phyloP scores from a whole-genome alignment of 1,140 invertebrate species.

The Eriosoma lanigerum region DNA sequence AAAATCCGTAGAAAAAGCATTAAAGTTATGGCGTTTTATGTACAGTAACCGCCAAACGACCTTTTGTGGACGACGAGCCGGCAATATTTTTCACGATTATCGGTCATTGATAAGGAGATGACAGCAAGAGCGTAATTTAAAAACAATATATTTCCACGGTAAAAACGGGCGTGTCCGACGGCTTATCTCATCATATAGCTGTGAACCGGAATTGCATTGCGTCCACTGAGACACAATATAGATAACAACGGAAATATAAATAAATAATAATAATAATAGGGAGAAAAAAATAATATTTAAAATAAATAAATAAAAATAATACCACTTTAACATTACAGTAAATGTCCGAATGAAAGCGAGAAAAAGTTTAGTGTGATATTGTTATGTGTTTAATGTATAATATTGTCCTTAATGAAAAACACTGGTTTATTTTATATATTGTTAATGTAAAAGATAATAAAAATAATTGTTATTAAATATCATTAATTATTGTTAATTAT shows the following conservation, averaged over 20 bases:
- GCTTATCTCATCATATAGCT: slow-evolving; percentile 32
- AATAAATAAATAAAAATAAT: neutral
- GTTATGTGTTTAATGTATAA: no score
- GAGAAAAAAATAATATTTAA: neutral
- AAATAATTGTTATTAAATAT: no score
- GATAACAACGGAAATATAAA: slow-evolving; percentile 34
- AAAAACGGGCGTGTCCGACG: slow-evolving; percentile 28
- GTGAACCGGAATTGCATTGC: slow-evolving; percentile 21
- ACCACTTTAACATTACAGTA: neutral
- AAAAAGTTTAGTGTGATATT: no score
- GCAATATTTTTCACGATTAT: slow-evolving; percentile 50
- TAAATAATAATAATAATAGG: slow-evolving; percentile 5
- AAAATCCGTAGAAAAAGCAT: neutral
- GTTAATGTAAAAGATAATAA: no score
- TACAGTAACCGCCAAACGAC: no score
- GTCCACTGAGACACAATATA: slow-evolving; percentile 21
- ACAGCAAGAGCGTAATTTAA: slow-evolving; percentile 43
- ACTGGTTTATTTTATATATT: no score
- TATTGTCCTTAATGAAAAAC: no score
- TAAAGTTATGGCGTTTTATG: slow-evolving; percentile 21
- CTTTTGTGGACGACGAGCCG: neutral
- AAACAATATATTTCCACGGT: slow-evolving; percentile 48
- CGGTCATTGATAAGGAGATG: slow-evolving; percentile 44
- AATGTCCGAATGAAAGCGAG: neutral
- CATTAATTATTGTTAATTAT: no score